phyloP scores from a whole-genome alignment of 2,113 vertebrate genomes.

The Crotalus horridus region DNA sequence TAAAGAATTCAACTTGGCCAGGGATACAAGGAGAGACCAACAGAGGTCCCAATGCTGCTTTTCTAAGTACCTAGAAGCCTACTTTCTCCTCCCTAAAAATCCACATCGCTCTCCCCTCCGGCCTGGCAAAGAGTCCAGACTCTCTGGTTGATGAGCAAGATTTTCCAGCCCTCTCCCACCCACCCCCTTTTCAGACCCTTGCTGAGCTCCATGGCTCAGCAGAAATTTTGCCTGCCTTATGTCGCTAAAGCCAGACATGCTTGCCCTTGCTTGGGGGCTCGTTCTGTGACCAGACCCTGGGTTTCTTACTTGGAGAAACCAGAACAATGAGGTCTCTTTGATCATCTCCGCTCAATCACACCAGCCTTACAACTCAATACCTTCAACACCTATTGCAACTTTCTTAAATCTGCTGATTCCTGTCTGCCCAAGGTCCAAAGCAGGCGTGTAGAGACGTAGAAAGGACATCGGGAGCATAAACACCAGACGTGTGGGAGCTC shows the following conservation, averaged over 20 bases:
- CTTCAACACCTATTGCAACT: not conserved
- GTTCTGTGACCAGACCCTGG: not conserved
- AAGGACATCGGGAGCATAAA: no score
- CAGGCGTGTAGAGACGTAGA: no score
- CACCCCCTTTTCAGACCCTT: not conserved
- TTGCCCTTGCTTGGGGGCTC: not conserved
- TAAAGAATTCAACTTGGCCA: not conserved
- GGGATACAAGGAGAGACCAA: not conserved
- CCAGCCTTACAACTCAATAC: not conserved
- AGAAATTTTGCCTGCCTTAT: not conserved
- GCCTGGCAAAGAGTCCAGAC: not conserved
- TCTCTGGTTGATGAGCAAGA: slow-evolving; percentile 17
- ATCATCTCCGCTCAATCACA: not conserved
- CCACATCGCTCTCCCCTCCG: not conserved
- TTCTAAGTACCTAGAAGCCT: slow-evolving; percentile 16
- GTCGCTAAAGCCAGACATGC: slow-evolving; percentile 1
- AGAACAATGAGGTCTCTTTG: not conserved
- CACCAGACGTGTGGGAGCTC: not conserved
- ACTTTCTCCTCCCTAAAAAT: slow-evolving; percentile 27
- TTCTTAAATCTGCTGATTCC: not conserved
- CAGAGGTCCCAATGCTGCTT: slow-evolving; percentile 29
- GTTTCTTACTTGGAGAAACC: not conserved
- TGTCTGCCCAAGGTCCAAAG: no score
- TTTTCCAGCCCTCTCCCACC: slow-evolving; percentile 14
- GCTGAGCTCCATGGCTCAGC: slow-evolving; percentile 14